Base-by-base conservation (phyloP, 2,888 invertebrate genomes). In the Heliconius ismenius region DNA sequence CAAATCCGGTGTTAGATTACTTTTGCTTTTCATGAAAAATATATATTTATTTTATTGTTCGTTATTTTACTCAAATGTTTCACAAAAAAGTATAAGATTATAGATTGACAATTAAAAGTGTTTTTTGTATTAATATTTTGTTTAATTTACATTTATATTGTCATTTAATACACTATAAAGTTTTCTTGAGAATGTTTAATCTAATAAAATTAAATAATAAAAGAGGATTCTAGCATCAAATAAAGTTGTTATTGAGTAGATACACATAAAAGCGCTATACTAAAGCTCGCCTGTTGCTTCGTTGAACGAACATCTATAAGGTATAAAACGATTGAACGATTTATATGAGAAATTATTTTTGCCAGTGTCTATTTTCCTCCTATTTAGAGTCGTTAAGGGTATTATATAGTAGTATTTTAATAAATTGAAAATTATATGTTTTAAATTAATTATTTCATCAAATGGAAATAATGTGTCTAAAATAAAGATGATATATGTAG, bases 1-100 rank as follows among this genome's bases (percentile, higher is more conserved):
- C 81, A 68, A 74, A 81, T 80, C 75, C 76, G 79, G 75, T 72
- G 68, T 32, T 79, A 77, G 81, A 80, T 80, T 81, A 79, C 76
- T 68, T 76, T 76, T 73, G 24, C 28, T 72, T 78, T 65, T 68
- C 58, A 39, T 76, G 74, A 60, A 77, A 78, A 79, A 64, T 26
- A 24, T 39, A 24, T 70, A 15, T 58, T 58, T 58, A n/a, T 32
- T n/a, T 43, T 67, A 24, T 67, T 28, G 26, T 58, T 58, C 32
- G 58, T 39, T 67, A 15, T 36, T 65, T 65, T 3, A 65, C 32
- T 65, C 4, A 64, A 28, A 21, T 64, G 7, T 21, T 64, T 32
- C 18, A 63, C 13, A 21, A 32, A 63, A 21, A 21, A 32, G 10
- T 63, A 63, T 28, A 28, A 63, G 6, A 32, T 32, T 32, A 32